These are phyloP conservation scores for Indicator maculatus DNA, from an alignment of 2,113 vertebrate species.

Conservation along the genomic window DNA sequence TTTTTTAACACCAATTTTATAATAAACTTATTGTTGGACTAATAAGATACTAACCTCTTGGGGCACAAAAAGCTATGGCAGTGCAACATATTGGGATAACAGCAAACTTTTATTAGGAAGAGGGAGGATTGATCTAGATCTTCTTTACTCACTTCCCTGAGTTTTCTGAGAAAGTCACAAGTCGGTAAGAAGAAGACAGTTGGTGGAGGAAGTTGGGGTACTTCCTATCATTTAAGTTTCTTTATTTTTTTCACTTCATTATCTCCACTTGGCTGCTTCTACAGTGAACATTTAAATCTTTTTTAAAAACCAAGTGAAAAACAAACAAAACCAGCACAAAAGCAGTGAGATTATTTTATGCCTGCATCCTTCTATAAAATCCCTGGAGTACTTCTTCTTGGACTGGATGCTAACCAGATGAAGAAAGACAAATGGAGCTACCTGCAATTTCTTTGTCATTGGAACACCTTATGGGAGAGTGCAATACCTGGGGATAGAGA, in stretches of 20 bases:
- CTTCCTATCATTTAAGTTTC: not conserved
- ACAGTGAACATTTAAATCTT: not conserved
- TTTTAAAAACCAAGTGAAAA: not conserved
- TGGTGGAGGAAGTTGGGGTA: not conserved
- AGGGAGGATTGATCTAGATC: not conserved
- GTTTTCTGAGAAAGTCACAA: not conserved
- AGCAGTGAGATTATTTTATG: not conserved
- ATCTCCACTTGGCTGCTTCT: not conserved
- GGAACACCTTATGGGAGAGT: not conserved
- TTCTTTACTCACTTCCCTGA: not conserved
- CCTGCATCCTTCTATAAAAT: accelerated
- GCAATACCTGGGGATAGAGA: not conserved
- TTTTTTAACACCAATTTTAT: not conserved
- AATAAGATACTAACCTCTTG: not conserved
- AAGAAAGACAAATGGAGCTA: not conserved
- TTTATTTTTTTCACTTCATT: not conserved
- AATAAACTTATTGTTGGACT: not conserved
- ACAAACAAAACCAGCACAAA: not conserved
- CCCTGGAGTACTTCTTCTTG: not conserved
- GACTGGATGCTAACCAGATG: not conserved
- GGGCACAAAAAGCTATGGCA: not conserved
- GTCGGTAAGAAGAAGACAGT: not conserved
- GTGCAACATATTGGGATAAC: not conserved
- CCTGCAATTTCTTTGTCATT: not conserved
- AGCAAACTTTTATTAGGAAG: not conserved